A percentile compares a stretch with the other conserved stretches of the same genome.
Conservation (phyloP, 2,888 invertebrate species). For the Epicampocera succincta region DNA sequence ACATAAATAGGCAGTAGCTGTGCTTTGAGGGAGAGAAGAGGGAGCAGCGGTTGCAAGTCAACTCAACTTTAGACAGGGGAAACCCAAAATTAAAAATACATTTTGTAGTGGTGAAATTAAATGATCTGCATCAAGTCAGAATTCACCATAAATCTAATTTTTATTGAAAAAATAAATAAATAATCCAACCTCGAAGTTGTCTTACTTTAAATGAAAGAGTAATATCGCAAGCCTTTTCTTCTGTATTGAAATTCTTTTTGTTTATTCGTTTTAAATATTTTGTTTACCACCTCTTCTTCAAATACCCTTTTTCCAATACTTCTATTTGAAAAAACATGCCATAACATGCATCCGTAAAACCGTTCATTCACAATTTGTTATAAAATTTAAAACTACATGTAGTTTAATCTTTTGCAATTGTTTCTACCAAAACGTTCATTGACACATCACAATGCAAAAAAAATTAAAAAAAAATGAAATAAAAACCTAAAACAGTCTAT, state of each 20-base stretch:
- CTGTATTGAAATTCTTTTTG: too few relatives aligned
- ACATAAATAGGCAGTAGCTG: constrained; percentile 21
- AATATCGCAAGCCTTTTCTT: too few relatives aligned
- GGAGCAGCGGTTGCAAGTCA: constrained; percentile 23
- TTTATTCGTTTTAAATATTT: neutral
- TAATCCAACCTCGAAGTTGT: too few relatives aligned
- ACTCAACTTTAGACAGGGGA: constrained; percentile 4
- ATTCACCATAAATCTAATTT: too few relatives aligned
- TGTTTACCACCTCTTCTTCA: constrained; percentile 1
- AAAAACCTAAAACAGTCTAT: constrained; percentile 2
- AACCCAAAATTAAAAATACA: neutral
- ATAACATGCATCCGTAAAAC: constrained; percentile 33
- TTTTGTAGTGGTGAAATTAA: too few relatives aligned
- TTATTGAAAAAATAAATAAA: too few relatives aligned
- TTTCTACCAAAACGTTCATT: constrained; percentile 35
- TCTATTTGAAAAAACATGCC: constrained; percentile 16
- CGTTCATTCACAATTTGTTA: constrained; percentile 34
- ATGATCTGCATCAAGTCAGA: too few relatives aligned
- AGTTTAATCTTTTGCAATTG: constrained; percentile 18
- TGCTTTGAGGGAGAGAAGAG: constrained; percentile 23
- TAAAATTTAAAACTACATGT: constrained; percentile 32
- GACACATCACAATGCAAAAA: constrained; percentile 33
- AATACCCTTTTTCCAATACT: neutral
- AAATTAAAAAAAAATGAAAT: constrained; percentile 18
- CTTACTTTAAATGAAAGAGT: too few relatives aligned